Conservation (phyloP, 92 coral and sea anemone species). For the Porites rus region DNA sequence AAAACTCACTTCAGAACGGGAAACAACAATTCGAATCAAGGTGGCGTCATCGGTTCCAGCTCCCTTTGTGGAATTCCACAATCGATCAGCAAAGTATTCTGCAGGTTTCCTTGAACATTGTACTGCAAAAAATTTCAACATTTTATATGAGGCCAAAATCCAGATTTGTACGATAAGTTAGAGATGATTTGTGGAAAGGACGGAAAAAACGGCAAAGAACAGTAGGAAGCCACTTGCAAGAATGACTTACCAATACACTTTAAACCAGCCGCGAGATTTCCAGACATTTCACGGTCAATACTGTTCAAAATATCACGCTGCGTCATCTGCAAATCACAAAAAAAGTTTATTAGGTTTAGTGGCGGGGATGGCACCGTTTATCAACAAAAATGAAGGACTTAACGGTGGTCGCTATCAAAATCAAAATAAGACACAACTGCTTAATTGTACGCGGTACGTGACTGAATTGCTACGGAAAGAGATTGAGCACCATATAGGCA, state of each 20-base stretch:
- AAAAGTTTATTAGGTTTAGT: not conserved
- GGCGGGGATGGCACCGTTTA: not conserved
- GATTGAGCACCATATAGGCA: too few relatives aligned
- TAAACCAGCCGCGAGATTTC: conserved; percentile 90
- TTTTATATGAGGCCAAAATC: not conserved
- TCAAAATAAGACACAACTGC: too few relatives aligned
- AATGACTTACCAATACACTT: conserved; percentile 90
- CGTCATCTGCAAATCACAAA: conserved; percentile 59
- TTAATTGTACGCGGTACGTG: too few relatives aligned
- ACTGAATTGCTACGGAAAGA: too few relatives aligned
- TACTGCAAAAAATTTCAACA: conserved; percentile 43
- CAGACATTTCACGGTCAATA: conserved; percentile 99
- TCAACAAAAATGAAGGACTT: too few relatives aligned
- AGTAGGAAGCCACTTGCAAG: too few relatives aligned
- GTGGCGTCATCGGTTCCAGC: conserved; percentile 93
- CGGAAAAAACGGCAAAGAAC: too few relatives aligned
- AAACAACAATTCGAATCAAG: conserved; percentile 88
- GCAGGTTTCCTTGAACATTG: conserved; percentile 97
- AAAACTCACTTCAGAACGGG: conserved; percentile 90
- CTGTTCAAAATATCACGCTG: conserved; percentile 97
- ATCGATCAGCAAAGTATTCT: conserved; percentile 96
- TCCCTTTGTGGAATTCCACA: conserved; percentile 98
- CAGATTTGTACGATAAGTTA: too few relatives aligned
- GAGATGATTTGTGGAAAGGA: too few relatives aligned
- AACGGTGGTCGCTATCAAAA: too few relatives aligned